Percentiles rank a stretch among this genome's conserved stretches.
These are phyloP conservation scores for Sarcophaga bullata DNA, from an alignment of 1,140 invertebrate genomes.

Conservation along the genomic window DNA sequence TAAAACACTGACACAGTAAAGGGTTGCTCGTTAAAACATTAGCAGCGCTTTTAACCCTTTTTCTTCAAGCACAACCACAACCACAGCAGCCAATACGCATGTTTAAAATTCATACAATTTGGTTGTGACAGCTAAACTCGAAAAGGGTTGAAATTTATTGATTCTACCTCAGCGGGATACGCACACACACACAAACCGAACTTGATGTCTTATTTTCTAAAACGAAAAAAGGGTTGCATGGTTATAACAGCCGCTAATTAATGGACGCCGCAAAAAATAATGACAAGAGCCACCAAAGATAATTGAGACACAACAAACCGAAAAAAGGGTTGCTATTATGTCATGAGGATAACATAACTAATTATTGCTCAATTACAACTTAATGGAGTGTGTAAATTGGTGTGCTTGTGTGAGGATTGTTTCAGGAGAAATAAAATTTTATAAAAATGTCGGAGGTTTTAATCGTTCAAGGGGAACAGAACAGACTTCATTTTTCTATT, in stretches of 20 bases:
- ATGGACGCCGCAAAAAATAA: not conserved
- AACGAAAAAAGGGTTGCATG: not conserved
- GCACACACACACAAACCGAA: not conserved
- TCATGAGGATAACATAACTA: not conserved
- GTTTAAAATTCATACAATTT: not conserved
- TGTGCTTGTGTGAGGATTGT: not conserved
- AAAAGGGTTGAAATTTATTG: not conserved
- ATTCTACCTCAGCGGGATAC: not conserved
- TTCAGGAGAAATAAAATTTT: too few species aligned
- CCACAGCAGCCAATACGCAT: not conserved
- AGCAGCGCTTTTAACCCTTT: not conserved
- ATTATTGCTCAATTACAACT: constrained; percentile 15
- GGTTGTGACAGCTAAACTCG: not conserved
- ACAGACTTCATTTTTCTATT: too few species aligned
- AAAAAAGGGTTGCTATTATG: constrained; percentile 10
- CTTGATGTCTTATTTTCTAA: too few species aligned
- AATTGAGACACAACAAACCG: not conserved
- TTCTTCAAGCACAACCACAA: not conserved
- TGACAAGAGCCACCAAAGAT: not conserved
- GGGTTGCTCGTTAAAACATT: not conserved
- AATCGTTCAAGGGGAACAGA: too few species aligned
- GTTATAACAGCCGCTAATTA: not conserved
- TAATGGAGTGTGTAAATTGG: constrained; percentile 9
- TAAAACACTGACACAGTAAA: not conserved
- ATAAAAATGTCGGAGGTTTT: too few species aligned